A percentile compares a stretch with the other conserved stretches of the same genome.
phyloP scores from a whole-genome alignment of 2,888 invertebrate species.

The Mesorhabditis spiculigera region DNA sequence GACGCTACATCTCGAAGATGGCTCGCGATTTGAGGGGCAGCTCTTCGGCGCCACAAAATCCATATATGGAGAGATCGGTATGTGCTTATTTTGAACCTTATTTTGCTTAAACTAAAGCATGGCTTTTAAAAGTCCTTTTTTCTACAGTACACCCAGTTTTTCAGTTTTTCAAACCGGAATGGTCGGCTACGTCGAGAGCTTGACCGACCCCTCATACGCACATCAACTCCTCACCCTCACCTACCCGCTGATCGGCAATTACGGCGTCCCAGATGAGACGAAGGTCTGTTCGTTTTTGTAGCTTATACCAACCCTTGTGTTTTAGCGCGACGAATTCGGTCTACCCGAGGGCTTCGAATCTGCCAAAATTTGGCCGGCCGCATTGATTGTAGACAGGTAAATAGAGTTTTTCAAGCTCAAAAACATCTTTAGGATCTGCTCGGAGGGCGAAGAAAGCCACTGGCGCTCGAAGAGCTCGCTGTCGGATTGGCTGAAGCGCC shows the following conservation, averaged over 20 bases:
- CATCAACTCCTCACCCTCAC: constrained; percentile 90
- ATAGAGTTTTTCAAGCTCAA: constrained; percentile 35
- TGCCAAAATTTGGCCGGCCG: constrained; percentile 79
- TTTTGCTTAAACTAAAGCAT: not conserved
- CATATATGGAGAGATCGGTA: constrained; percentile 88
- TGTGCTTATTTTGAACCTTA: not conserved
- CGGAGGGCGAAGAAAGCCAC: constrained; percentile 57
- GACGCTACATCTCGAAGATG: constrained; percentile 63
- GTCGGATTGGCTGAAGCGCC: constrained; percentile 59
- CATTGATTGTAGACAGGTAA: constrained; percentile 74
- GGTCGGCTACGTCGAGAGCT: constrained; percentile 97
- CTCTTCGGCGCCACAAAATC: constrained; percentile 77
- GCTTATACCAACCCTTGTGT: not conserved
- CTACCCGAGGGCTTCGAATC: constrained; percentile 64
- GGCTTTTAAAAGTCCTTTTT: not conserved
- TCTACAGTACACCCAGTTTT: constrained; percentile 13
- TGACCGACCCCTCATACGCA: constrained; percentile 96
- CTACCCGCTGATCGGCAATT: constrained; percentile 91
- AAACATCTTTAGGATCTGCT: constrained; percentile 38
- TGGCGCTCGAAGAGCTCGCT: constrained; percentile 60
- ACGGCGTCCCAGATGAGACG: constrained; percentile 75
- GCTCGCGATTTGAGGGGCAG: constrained; percentile 74
- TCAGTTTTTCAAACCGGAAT: constrained; percentile 87
- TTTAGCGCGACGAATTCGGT: constrained; percentile 24
- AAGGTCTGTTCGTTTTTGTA: constrained; percentile 7